Evolutionary conservation across 2,888 invertebrate genomes (phyloP), one percentile per base, ranked within the genome.

Genomic region (Neoaliturus tenellus): DNA sequence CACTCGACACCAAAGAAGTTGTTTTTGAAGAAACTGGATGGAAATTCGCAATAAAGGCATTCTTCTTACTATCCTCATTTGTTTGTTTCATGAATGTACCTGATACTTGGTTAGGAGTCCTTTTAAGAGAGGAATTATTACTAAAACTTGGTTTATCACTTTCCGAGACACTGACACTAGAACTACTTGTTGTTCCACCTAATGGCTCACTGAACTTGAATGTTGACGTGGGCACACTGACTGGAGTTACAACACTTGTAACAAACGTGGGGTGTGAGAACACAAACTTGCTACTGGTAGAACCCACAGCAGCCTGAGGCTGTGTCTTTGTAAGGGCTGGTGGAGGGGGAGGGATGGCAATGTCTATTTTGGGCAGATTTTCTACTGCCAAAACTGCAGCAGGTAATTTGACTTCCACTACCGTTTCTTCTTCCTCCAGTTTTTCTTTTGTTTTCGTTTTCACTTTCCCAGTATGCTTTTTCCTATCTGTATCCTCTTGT

Each of bases 281-380:
- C 48, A 25, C 67, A 39, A 67, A 78, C 39, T 83, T 31, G 67
- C 25, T 83, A 83, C 69, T 82, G 81, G 80, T 73, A 10, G 75
- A 25, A 33, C 84, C 81, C 87, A 87, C 4, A 86, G 85, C 25
- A 33, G 25, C 12, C 62, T 41, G 81, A 4, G 51, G 85, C 84
- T 23, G 39, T 41, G 1, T 80, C 83, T 39, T 86, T 17, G 14
- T 5, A 41, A 33, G 12, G 14, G 44, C 25, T 20, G 88, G 87
- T 73, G 89, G 86, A 41, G 89, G 89, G 25, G 89, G 89, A 28
- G 91, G 90, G 17, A 84, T 58, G 33, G 62, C 85, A 91, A 87
- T 35, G 90, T 92, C 92, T 87, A 94, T 93, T 86, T 91, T 92
- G 1, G 93, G 93, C 87, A 93, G 90, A 78, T 91, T 92, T n/a